Conservation (phyloP, 2,797 vertebrate genomes). For the Fringilla coelebs region DNA sequence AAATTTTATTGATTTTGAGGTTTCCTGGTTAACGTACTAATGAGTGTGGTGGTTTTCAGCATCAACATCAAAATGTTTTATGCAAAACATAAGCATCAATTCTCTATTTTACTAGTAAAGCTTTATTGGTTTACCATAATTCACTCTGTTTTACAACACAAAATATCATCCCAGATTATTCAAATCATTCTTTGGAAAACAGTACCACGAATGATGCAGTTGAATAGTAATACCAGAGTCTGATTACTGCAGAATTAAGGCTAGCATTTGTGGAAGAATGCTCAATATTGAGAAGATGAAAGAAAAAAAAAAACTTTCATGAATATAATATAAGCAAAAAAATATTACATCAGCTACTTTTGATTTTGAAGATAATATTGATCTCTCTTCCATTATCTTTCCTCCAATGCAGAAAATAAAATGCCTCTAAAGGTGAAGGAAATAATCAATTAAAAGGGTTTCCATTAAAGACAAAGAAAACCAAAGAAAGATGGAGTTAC, state of each 20-base stretch:
- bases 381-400: background rate
- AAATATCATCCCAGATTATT: background rate
- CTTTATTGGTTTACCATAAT: background rate
- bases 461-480: background rate
- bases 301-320: background rate
- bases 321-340: background rate
- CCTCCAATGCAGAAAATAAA: background rate
- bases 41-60: background rate
- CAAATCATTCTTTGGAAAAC: background rate
- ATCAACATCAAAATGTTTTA: background rate
- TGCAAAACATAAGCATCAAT: background rate
- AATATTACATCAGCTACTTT: background rate
- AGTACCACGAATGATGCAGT: background rate
- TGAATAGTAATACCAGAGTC: background rate
- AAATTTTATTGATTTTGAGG: background rate
- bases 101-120: background rate
- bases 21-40: background rate
- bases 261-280: background rate
- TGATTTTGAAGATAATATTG: background rate
- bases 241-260: background rate
- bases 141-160: background rate
- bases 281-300: background rate
- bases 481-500: background rate
- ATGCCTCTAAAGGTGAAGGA: background rate
- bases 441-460: background rate